These are phyloP conservation scores for Molanna angustata DNA, from an alignment of 2,888 invertebrate genomes.

Conservation along the genomic window DNA sequence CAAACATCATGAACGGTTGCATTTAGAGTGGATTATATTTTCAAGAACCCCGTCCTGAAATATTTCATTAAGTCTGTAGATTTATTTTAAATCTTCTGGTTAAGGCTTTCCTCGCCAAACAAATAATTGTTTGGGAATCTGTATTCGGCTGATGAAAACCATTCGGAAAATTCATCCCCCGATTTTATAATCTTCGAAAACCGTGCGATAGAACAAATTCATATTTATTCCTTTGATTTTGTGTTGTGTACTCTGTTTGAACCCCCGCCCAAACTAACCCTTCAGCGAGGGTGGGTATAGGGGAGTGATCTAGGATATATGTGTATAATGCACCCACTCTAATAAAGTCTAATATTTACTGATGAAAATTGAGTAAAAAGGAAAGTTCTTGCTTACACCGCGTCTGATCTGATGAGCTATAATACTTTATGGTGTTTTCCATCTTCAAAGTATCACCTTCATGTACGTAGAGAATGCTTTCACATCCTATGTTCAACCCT, in stretches of 20 bases:
- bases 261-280: conserved; percentile 17
- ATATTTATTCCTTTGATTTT: conserved; percentile 34
- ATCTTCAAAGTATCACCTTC: too few species aligned
- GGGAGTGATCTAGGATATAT: conserved; percentile 9
- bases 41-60: conserved; percentile 14
- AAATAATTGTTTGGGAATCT: conserved; percentile 32
- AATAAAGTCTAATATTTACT: conserved; percentile 34
- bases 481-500: too few species aligned
- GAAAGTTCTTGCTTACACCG: conserved; percentile 20
- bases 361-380: conserved; percentile 33
- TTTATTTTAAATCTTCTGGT: conserved; percentile 23
- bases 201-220: conserved; percentile 32
- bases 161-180: conserved; percentile 24
- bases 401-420: too few species aligned
- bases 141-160: conserved; percentile 3
- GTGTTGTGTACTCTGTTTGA: conserved; percentile 28
- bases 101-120: conserved; percentile 24
- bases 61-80: conserved; percentile 16
- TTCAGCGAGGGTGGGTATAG: conserved; percentile 12
- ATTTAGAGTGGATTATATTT: conserved; percentile 6
- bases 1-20: too few species aligned
- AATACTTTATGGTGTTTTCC: too few species aligned
- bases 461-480: too few species aligned
- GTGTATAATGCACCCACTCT: conserved; percentile 30
- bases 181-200: conserved; percentile 31